Conservation (phyloP, 2,113 vertebrate genomes). For the Scatophagus argus region DNA sequence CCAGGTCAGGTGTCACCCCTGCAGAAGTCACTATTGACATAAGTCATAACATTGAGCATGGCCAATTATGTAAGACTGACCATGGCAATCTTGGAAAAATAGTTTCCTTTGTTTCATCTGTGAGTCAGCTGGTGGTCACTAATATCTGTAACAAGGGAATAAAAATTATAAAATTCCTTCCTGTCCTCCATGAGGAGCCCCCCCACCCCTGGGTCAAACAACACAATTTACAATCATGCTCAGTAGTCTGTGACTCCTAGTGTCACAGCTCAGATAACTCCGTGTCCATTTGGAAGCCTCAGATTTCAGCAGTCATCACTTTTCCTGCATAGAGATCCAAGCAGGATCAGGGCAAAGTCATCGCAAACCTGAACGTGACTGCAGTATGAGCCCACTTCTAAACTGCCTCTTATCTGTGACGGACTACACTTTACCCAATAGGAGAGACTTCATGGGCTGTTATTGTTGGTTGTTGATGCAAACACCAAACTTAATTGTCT, state of each 20-base stretch:
- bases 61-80: slow-evolving; percentile 2
- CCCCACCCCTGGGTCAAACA: slow-evolving; percentile 45
- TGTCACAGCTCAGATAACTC: slow-evolving; percentile 63
- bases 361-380: slow-evolving; percentile 56
- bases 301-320: slow-evolving; percentile 81
- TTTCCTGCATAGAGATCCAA: slow-evolving; percentile 70
- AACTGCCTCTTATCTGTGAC: slow-evolving; percentile 12
- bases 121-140: background rate
- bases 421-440: background rate
- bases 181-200: background rate
- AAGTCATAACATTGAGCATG: slow-evolving; percentile 12
- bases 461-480: background rate
- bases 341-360: slow-evolving; percentile 62
- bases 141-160: background rate
- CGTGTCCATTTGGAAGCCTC: slow-evolving; percentile 63
- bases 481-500: background rate
- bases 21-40: slow-evolving; percentile 32
- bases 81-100: background rate
- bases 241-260: slow-evolving; percentile 49
- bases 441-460: background rate
- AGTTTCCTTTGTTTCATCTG: background rate
- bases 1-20: slow-evolving; percentile 55
- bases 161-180: background rate
- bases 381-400: slow-evolving; percentile 8
- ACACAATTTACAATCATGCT: slow-evolving; percentile 49